A percentile compares a stretch with the other conserved stretches of the same genome.
Evolutionary conservation across 2,888 invertebrate species (phyloP).

Genomic region (Nomada ruficornis): DNA sequence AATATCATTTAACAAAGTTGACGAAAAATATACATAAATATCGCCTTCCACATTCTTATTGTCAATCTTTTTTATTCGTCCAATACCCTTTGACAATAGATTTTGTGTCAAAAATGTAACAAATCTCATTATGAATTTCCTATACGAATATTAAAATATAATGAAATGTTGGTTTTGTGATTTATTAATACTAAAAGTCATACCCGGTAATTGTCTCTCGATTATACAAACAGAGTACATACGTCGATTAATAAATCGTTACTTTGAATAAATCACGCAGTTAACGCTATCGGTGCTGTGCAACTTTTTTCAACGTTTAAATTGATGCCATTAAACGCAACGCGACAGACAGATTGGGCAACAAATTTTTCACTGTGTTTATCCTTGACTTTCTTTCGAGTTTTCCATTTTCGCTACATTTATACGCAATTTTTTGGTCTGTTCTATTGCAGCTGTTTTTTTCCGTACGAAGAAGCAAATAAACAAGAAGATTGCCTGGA

Average conservation of each 20-base stretch:
- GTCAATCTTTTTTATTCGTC: too few relatives aligned
- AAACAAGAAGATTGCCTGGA: neutral
- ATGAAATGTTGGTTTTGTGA: too few relatives aligned
- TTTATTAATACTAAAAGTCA: neutral
- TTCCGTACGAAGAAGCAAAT: neutral
- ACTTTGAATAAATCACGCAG: neutral
- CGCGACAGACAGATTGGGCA: neutral
- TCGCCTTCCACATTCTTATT: too few relatives aligned
- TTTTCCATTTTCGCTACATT: neutral
- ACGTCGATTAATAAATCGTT: slow-evolving; percentile 29
- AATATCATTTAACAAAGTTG: too few relatives aligned
- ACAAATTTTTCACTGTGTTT: slow-evolving; percentile 10
- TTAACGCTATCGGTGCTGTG: neutral
- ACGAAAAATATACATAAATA: too few relatives aligned
- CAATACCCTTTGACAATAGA: too few relatives aligned
- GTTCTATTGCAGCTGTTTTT: too few relatives aligned
- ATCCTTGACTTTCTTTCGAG: neutral
- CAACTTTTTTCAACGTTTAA: neutral
- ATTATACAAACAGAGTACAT: slow-evolving; percentile 20
- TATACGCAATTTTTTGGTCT: too few relatives aligned
- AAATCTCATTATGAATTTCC: too few relatives aligned
- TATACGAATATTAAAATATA: too few relatives aligned
- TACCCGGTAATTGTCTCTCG: neutral
- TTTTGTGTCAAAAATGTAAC: too few relatives aligned
- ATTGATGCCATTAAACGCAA: neutral